Conservation (phyloP, 2,113 vertebrate genomes). For the Odocoileus virginianus region DNA sequence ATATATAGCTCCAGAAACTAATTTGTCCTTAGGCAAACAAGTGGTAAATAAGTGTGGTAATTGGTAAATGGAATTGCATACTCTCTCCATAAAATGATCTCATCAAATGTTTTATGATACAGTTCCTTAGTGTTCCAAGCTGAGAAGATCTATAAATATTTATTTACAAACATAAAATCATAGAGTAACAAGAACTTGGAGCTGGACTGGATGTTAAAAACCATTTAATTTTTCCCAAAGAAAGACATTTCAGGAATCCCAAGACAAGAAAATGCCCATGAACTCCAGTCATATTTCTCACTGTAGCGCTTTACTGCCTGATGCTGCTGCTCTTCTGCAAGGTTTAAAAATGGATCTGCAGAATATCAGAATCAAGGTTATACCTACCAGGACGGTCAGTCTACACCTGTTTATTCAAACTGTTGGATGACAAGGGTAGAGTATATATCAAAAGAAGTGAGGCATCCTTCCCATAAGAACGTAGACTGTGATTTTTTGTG, state of each 20-base stretch:
- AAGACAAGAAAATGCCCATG: background rate
- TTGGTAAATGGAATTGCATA: constrained; percentile 9
- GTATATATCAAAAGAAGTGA: constrained; percentile 30
- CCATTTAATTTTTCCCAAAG: background rate
- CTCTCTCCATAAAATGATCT: background rate
- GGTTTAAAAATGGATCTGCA: background rate
- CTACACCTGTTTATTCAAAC: constrained; percentile 20
- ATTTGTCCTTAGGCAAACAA: constrained; percentile 28
- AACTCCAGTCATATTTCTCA: background rate
- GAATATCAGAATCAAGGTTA: constrained; percentile 44
- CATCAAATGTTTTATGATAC: background rate
- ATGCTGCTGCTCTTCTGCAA: background rate
- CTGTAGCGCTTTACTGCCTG: background rate
- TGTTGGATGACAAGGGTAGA: constrained; percentile 22
- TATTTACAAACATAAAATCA: constrained; percentile 8
- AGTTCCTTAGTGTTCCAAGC: background rate
- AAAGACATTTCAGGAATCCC: background rate
- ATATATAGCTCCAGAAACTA: background rate
- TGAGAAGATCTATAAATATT: background rate
- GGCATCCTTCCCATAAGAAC: constrained; percentile 20
- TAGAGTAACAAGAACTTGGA: background rate
- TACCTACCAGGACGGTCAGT: background rate
- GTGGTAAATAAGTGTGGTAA: background rate
- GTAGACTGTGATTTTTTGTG: constrained; percentile 17
- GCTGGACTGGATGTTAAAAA: background rate